Conservation (phyloP, 1,140 invertebrate species). For the Trachelipus rathkii region DNA sequence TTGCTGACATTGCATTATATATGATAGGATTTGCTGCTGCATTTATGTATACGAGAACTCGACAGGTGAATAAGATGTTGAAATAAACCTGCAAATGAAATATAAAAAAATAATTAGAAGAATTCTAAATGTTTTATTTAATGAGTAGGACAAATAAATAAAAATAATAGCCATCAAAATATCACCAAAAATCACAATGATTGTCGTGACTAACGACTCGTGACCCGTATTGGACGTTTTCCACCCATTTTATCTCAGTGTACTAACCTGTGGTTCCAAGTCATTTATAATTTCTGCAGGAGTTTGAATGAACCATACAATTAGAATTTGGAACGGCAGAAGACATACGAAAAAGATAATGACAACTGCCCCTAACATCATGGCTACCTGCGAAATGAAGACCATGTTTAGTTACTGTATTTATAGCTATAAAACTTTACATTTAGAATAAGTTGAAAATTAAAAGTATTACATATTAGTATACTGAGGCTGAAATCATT, state of each 20-base stretch:
- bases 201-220: no score
- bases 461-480: no score
- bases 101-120: neutral
- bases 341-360: conserved; percentile 82
- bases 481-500: no score
- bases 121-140: neutral
- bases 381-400: conserved; percentile 57
- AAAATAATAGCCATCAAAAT: no score
- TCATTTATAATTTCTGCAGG: conserved; percentile 58
- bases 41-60: conserved; percentile 83
- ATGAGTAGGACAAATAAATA: neutral
- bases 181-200: no score
- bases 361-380: conserved; percentile 84
- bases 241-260: no score
- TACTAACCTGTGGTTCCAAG: neutral
- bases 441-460: no score
- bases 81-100: conserved; percentile 70
- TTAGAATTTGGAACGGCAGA: conserved; percentile 76
- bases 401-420: no score
- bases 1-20: conserved; percentile 83
- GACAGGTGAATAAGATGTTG: conserved; percentile 74
- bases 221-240: no score
- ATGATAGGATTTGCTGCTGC: conserved; percentile 84
- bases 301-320: conserved; percentile 73
- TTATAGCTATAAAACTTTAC: no score